phyloP scores from a whole-genome alignment of 2,113 vertebrate genomes.

The Centropristis striata region DNA sequence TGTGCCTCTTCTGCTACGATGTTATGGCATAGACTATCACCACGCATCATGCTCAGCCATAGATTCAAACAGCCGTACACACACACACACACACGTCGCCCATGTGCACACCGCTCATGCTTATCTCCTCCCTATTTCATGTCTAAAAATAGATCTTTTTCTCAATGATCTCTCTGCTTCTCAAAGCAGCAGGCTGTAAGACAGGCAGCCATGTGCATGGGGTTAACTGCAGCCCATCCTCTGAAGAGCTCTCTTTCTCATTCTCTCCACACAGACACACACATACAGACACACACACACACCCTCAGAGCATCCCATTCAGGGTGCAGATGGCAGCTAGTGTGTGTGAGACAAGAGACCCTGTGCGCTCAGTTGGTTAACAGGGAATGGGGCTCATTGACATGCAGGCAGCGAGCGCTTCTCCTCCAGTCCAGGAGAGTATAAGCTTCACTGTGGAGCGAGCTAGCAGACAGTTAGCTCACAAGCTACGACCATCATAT shows the following conservation, averaged over 20 bases:
- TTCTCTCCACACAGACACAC: background rate
- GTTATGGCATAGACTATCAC: conserved; percentile 77
- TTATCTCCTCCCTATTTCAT: conserved; percentile 69
- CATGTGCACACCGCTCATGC: conserved; percentile 39
- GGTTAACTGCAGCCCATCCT: conserved; percentile 75
- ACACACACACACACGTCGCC: conserved; percentile 25
- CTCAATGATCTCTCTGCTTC: conserved; percentile 80
- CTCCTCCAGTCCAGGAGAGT: conserved; percentile 67
- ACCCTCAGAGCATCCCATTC: conserved; percentile 69
- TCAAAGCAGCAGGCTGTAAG: conserved; percentile 73
- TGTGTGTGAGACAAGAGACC: conserved; percentile 81
- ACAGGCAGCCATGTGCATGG: conserved; percentile 66
- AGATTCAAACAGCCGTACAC: conserved; percentile 52
- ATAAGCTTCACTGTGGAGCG: conserved; percentile 46
- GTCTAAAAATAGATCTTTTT: conserved; percentile 81
- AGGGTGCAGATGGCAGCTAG: conserved; percentile 83
- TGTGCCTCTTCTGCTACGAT: conserved; percentile 62
- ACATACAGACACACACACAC: conserved; percentile 36
- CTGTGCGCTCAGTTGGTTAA: conserved; percentile 57
- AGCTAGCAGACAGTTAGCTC: conserved; percentile 56
- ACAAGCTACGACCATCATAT: conserved; percentile 62
- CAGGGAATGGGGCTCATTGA: conserved; percentile 75
- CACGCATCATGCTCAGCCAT: conserved; percentile 76
- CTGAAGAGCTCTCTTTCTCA: conserved; percentile 61
- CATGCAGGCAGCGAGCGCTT: conserved; percentile 70